Evolutionary conservation across 2,797 vertebrate species (phyloP), one percentile per base, ranked within the genome.

Genomic region (Lophotriccus pileatus): DNA sequence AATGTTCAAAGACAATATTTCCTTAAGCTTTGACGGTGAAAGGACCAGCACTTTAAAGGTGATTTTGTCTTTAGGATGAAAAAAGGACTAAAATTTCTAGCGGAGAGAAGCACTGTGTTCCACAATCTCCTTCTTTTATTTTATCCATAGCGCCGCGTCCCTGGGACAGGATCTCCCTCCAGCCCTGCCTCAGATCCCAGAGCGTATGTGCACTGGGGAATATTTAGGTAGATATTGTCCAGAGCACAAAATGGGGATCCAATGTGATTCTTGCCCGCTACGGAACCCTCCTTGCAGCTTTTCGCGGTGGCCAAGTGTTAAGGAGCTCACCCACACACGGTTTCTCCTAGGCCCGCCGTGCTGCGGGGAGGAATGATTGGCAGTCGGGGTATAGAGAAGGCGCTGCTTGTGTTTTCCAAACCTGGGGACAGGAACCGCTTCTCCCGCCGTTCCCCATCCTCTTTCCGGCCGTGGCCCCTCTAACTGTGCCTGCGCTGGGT

Each of bases 311-410:
- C 59, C 68, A 10, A n/a, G 68, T 2, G n/a, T 9, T 6, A 0
- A 6, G 75, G 75, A 52, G 52, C 86, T 53, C 53, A 1, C 15
- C 6, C 27, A 1, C n/a, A 23, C 28, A 3, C 1, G 39, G 12
- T 6, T 77, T 58, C 68, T 77, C 47, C 41, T n/a, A 90, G 95
- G 95, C 91, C 87, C 32, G 58, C 84, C 14, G 78, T 37, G 41
- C 74, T 3, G 87, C 28, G 56, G 70, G 28, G 8, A 50, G 10
- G 66, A 52, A 37, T 4, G 32, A 59, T 15, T 2, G 81, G 53
- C 66, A 19, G 4, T 24, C 53, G 5, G 43, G 39, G 52, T 7
- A 16, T 9, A 7, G 19, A 4, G 52, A 56, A 77, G 59, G 74
- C 34, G 47, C 59, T 10, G 32, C 56, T n/a, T 7, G 12, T 4